Conservation (phyloP, 1,140 invertebrate species). For the Nasonia longicornis region DNA sequence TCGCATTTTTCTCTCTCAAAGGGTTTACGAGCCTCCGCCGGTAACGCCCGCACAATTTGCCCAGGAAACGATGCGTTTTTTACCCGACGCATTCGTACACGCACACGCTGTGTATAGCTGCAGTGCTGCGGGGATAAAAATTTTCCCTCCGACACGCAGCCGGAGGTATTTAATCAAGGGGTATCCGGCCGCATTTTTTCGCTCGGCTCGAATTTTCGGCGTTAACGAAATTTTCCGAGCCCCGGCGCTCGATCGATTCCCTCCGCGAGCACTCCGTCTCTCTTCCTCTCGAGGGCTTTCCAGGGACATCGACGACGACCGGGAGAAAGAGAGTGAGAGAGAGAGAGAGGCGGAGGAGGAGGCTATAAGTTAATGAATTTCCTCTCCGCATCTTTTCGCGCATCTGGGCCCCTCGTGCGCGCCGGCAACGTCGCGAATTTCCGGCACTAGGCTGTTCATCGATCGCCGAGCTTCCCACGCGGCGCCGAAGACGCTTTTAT, state of each 20-base stretch:
- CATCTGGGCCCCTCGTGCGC: not conserved
- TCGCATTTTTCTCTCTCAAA: not conserved
- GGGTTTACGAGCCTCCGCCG: conserved; percentile 12
- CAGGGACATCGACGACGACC: conserved; percentile 10
- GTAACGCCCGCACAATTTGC: not conserved
- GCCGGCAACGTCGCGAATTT: conserved; percentile 10
- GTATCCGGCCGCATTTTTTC: not conserved
- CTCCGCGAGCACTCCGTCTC: not conserved
- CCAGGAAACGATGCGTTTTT: conserved; percentile 29
- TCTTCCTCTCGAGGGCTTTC: not conserved
- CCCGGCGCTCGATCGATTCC: not conserved
- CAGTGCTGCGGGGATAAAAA: no score
- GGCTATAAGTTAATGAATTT: conserved; percentile 25
- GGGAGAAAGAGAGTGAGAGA: not conserved
- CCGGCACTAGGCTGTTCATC: conserved; percentile 15
- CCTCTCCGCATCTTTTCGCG: not conserved
- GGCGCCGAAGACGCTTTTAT: not conserved
- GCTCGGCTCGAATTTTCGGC: not conserved
- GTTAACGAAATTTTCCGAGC: no score
- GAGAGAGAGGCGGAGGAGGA: not conserved
- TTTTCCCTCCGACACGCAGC: no score
- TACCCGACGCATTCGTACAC: not conserved
- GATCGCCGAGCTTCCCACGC: not conserved
- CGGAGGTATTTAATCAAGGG: no score
- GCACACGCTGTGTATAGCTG: no score